These are phyloP conservation scores for Passerculus sandwichensis DNA, from an alignment of 2,797 vertebrate genomes.

Conservation along the genomic window DNA sequence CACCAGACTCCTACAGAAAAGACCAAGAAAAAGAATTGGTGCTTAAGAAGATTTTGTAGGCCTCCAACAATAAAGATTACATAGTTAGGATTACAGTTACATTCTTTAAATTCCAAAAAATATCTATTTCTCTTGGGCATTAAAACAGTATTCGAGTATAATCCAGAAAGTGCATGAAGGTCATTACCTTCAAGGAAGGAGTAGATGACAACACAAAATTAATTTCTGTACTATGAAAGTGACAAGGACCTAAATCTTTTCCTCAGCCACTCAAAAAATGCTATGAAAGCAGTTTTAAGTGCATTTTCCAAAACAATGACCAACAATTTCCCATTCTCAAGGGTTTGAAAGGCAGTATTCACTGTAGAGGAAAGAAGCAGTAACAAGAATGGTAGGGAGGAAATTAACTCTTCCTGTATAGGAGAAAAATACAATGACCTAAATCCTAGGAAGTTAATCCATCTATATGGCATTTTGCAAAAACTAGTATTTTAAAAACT, in stretches of 20 bases:
- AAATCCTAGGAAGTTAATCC: neutral
- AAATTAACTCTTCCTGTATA: neutral
- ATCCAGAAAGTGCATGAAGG: neutral
- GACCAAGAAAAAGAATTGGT: neutral
- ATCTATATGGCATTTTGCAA: neutral
- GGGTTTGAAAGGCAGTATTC: neutral
- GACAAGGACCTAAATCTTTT: neutral
- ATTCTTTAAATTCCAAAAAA: neutral
- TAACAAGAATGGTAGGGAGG: neutral
- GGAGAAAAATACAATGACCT: neutral
- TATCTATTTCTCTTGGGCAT: neutral
- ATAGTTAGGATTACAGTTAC: neutral
- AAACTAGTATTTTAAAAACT: neutral
- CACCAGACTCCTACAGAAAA: neutral
- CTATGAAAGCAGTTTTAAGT: neutral
- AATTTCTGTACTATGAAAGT: neutral
- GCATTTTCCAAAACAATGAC: neutral
- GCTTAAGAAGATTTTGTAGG: neutral
- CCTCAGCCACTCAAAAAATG: neutral
- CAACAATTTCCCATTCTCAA: accelerated
- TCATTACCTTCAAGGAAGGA: neutral
- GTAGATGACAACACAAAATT: neutral
- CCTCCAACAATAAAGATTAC: neutral
- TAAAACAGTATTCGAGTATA: neutral
- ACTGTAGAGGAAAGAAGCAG: neutral